Evolutionary conservation across 1,140 invertebrate species (phyloP), one percentile per base, ranked within the genome.

Genomic region (Liolophura sinensis): DNA sequence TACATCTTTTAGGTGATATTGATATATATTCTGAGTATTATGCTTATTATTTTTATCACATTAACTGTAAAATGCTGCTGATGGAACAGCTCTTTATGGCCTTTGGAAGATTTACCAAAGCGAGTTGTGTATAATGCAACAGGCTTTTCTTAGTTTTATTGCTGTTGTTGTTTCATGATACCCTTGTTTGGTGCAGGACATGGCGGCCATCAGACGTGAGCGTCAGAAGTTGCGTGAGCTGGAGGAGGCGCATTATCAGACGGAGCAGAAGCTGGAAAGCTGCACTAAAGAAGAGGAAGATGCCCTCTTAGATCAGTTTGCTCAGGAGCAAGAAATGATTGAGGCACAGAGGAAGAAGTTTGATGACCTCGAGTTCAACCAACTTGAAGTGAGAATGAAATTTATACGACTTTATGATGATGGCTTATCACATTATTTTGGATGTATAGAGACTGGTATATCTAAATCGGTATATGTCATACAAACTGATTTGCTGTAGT

Each of bases 341-440:
- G 88, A 89, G 70, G 80, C 79, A 60, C 87, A 89, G 71, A 79
- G 84, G 62, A 87, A 87, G 86, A 88, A 91, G 47, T 96, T 92
- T 79, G 95, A 97, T 83, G 94, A 97, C 82, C 85, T 95, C 20
- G 95, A 97, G 83, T 97, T 97, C 83, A 92, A 94, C 78, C 92
- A 96, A 81, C 87, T 97, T 64, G 95, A 97, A 85, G 92, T 82
- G 61, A 56, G 56, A 40, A 15, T 60, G 31, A 40, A 40, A 40
- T 40, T 9, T 40, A 40, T 40, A 40, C 31, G 3, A 40, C 9
- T 40, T 40, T 31, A 40, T 14, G 24, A 58, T 58, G 49, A 51
- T 15, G 14, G 49, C 15, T 14, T 15, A 22, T 58, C n/a, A n/a
- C n/a, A 24, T 59, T 40, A 40, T 40, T 40, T 40, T 40, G 9